Evolutionary conservation across 2,113 vertebrate genomes (phyloP).

Genomic region (Prunella fulvescens): DNA sequence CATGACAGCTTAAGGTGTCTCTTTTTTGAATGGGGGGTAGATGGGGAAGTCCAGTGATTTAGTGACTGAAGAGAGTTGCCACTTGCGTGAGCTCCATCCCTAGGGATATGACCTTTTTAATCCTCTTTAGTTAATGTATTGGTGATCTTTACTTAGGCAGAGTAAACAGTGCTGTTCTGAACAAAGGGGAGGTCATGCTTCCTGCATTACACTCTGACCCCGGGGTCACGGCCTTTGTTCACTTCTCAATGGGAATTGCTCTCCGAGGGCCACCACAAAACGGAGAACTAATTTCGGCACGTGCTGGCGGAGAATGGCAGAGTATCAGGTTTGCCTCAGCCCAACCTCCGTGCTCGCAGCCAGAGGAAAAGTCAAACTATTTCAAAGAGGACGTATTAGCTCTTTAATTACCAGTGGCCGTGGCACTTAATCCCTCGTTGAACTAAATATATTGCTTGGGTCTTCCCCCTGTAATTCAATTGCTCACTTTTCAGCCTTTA

Average conservation of each 20-base stretch:
- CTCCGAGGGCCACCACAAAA: conserved; percentile 84
- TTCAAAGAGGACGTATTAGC: neutral
- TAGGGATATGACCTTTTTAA: conserved; percentile 84
- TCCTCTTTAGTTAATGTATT: conserved; percentile 91
- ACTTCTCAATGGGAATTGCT: conserved; percentile 81
- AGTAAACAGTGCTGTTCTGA: conserved; percentile 84
- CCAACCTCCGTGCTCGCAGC: neutral
- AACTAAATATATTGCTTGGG: neutral
- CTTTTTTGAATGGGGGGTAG: neutral
- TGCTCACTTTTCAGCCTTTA: neutral
- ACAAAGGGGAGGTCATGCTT: conserved; percentile 82
- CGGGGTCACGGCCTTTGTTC: conserved; percentile 87
- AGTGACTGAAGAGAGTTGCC: conserved; percentile 64
- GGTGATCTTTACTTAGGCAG: conserved; percentile 92
- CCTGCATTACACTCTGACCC: conserved; percentile 86
- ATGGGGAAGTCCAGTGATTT: conserved; percentile 31
- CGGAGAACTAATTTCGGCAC: conserved; percentile 90
- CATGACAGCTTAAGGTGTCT: conserved; percentile 19
- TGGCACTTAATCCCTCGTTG: neutral
- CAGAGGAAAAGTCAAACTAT: neutral
- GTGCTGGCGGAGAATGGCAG: conserved; percentile 72
- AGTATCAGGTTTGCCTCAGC: conserved; percentile 47
- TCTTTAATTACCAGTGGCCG: neutral
- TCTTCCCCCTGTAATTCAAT: neutral
- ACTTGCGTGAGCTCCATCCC: conserved; percentile 77